Conservation (phyloP, 2,113 vertebrate genomes). For the Prolemur simus region DNA sequence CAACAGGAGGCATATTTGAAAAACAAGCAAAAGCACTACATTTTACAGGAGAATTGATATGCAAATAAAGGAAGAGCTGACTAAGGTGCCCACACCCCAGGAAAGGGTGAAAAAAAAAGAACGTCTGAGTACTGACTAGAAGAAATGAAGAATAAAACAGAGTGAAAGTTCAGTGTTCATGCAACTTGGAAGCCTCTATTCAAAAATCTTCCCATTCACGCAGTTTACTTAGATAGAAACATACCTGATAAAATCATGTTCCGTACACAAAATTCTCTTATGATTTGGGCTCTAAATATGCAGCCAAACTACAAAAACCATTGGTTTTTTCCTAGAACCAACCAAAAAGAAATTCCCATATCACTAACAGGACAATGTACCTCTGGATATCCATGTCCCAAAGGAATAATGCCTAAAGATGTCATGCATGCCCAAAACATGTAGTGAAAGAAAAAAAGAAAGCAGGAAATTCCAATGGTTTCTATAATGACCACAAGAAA, state of each 20-base stretch:
- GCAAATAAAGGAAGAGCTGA: constrained; percentile 30
- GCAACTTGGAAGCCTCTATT: background rate
- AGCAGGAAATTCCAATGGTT: background rate
- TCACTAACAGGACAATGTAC: background rate
- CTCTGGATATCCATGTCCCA: background rate
- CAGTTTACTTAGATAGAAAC: background rate
- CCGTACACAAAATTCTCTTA: constrained; percentile 25
- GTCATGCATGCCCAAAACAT: background rate
- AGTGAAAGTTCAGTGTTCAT: background rate
- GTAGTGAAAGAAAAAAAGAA: background rate
- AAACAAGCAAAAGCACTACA: background rate
- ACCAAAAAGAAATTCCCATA: constrained; percentile 2
- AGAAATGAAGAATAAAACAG: constrained; percentile 24
- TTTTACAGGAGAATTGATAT: background rate
- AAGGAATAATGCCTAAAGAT: background rate
- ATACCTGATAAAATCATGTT: background rate
- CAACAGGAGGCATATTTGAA: background rate
- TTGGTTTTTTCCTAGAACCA: background rate
- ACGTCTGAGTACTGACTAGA: background rate
- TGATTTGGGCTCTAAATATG: constrained; percentile 4
- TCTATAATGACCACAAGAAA: constrained; percentile 20
- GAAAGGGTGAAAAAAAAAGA: background rate
- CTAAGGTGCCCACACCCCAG: background rate
- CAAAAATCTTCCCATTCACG: background rate
- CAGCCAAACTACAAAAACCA: constrained; percentile 26